These are phyloP conservation scores for Martes martes DNA, from an alignment of 2,113 vertebrate species.

Conservation along the genomic window DNA sequence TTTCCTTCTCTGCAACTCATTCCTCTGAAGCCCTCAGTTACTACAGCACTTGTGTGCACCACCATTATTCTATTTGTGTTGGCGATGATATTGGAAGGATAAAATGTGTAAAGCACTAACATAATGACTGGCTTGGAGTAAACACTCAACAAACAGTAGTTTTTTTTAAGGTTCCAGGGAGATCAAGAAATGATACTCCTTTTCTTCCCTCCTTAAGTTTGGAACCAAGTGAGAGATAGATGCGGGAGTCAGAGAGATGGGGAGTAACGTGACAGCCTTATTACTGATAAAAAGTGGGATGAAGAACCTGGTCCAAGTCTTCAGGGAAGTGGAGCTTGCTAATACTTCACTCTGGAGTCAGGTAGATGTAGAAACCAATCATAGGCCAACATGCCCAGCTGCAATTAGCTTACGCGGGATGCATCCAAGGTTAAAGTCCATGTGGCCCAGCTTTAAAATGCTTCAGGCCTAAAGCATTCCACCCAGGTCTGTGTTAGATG, in stretches of 20 bases:
- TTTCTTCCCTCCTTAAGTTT: slow-evolving; percentile 14
- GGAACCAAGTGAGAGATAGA: background rate
- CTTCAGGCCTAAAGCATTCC: background rate
- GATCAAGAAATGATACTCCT: background rate
- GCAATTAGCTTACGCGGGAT: background rate
- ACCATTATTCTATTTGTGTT: background rate
- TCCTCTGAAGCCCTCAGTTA: background rate
- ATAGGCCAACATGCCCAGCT: background rate
- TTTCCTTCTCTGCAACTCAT: background rate
- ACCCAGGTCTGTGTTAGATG: background rate
- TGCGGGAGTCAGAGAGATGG: background rate
- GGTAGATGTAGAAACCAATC: background rate
- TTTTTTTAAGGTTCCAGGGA: slow-evolving; percentile 4
- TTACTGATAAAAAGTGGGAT: background rate
- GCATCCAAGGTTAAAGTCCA: background rate
- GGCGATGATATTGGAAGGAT: background rate
- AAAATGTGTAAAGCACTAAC: background rate
- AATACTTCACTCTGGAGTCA: slow-evolving; percentile 15
- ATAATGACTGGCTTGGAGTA: background rate
- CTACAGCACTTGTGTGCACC: background rate
- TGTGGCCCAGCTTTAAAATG: background rate
- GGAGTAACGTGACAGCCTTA: background rate
- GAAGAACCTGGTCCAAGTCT: background rate
- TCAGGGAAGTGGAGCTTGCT: background rate
- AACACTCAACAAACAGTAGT: background rate